phyloP scores from a whole-genome alignment of 2,113 vertebrate species.

The Lynx canadensis region DNA sequence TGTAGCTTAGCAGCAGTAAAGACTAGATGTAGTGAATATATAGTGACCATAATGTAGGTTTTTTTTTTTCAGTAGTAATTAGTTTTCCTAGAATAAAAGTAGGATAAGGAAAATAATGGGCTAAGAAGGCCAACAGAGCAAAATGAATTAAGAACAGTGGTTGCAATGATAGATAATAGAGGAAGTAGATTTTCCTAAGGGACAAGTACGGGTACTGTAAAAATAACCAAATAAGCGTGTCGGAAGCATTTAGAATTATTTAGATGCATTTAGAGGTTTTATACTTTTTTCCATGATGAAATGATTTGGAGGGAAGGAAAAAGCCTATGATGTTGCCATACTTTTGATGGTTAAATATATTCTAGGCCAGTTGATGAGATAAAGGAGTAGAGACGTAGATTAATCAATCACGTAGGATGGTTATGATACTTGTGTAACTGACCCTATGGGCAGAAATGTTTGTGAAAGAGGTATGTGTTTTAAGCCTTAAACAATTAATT shows the following conservation, averaged over 20 bases:
- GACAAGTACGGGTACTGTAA: background rate
- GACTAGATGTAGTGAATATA: background rate
- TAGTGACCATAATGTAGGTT: background rate
- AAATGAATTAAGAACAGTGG: background rate
- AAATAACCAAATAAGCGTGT: background rate
- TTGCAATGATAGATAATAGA: background rate
- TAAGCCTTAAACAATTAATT: background rate
- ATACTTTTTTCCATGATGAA: background rate
- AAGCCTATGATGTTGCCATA: background rate
- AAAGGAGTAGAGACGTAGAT: background rate
- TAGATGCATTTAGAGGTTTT: background rate
- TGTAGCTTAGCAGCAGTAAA: background rate
- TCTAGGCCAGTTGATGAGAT: background rate
- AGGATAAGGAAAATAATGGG: background rate
- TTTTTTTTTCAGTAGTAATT: background rate
- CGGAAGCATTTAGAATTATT: background rate
- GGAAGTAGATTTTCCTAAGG: background rate
- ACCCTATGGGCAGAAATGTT: background rate
- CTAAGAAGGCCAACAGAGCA: background rate
- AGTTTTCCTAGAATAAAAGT: background rate
- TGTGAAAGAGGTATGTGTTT: background rate
- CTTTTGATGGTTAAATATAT: background rate
- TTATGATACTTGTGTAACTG: background rate
- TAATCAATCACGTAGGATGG: background rate
- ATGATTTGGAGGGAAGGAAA: background rate